These are phyloP conservation scores for Pimpla rufipes DNA, from an alignment of 2,888 invertebrate species.

Conservation along the genomic window DNA sequence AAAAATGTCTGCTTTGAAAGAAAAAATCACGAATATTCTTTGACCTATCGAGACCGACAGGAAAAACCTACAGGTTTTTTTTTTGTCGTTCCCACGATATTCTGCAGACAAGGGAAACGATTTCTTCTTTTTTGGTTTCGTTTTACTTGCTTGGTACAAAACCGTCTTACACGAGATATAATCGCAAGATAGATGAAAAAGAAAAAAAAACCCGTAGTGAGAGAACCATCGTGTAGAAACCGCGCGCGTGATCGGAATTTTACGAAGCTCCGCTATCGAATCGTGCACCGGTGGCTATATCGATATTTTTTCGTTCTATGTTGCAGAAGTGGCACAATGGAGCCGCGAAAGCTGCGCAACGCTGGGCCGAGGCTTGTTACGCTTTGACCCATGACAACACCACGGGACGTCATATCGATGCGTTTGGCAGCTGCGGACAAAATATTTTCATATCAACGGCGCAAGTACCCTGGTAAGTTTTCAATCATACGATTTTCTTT, in stretches of 20 bases:
- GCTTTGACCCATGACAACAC: slow-evolving; percentile 90
- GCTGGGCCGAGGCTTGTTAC: slow-evolving; percentile 91
- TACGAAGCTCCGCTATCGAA: slow-evolving; percentile 32
- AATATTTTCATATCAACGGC: slow-evolving; percentile 93
- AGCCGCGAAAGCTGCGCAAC: slow-evolving; percentile 91
- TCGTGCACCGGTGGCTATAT: slow-evolving; percentile 19
- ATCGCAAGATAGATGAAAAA: background rate
- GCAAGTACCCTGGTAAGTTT: slow-evolving; percentile 91
- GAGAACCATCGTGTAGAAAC: background rate
- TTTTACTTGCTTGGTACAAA: background rate
- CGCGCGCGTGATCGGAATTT: slow-evolving; percentile 42
- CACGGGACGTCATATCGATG: slow-evolving; percentile 88
- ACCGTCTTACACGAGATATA: background rate
- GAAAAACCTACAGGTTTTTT: too few species aligned
- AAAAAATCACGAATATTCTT: too few species aligned
- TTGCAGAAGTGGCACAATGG: slow-evolving; percentile 91
- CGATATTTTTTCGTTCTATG: slow-evolving; percentile 24
- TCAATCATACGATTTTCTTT: background rate
- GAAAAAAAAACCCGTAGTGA: background rate
- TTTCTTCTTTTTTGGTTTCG: too few species aligned
- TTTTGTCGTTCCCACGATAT: too few species aligned
- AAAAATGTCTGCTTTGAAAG: too few species aligned
- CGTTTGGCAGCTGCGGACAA: slow-evolving; percentile 92
- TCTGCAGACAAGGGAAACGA: too few species aligned
- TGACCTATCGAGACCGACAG: too few species aligned